These are phyloP conservation scores for Astreopora myriophthalma DNA, from an alignment of 64 coral and sea anemone species.

Conservation along the genomic window DNA sequence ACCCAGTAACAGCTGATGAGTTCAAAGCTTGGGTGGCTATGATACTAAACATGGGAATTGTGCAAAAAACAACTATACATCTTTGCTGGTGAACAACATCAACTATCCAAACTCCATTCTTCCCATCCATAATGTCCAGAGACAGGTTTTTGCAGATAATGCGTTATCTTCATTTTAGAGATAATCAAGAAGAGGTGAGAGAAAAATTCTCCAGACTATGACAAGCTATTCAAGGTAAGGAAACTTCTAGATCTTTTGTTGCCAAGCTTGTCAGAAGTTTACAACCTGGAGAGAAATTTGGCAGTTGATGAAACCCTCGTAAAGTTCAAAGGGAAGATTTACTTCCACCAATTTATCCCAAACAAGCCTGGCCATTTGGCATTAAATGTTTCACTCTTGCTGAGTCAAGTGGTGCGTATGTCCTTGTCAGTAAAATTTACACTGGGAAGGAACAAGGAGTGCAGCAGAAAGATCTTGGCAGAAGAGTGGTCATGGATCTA, in stretches of 20 bases:
- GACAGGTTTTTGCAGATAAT: slow-evolving; percentile 26
- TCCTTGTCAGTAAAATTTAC: slow-evolving; percentile 55
- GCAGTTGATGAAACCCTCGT: slow-evolving; percentile 22
- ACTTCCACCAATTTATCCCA: slow-evolving; percentile 14
- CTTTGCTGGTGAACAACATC: background rate
- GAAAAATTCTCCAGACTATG: slow-evolving; percentile 27
- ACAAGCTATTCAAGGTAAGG: slow-evolving; percentile 6
- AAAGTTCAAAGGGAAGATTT: slow-evolving; percentile 41
- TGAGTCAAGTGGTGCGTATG: slow-evolving; percentile 41
- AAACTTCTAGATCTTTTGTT: background rate
- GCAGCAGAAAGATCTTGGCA: slow-evolving; percentile 48
- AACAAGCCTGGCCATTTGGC: slow-evolving; percentile 50
- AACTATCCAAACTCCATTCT: slow-evolving; percentile 2
- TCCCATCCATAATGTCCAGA: slow-evolving; percentile 6
- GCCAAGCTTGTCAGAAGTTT: background rate
- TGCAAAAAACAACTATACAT: background rate
- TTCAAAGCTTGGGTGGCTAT: slow-evolving; percentile 51
- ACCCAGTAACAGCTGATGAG: slow-evolving; percentile 37
- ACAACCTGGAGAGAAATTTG: background rate
- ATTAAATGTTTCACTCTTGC: slow-evolving; percentile 50
- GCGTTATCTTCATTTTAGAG: slow-evolving; percentile 39
- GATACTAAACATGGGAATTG: slow-evolving; percentile 7
- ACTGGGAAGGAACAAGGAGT: slow-evolving; percentile 52
- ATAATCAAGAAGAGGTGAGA: slow-evolving; percentile 32
- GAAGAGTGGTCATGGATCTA: slow-evolving; percentile 36